Evolutionary conservation across 2,113 vertebrate species (phyloP).

Genomic region (Phainopepla nitens): DNA sequence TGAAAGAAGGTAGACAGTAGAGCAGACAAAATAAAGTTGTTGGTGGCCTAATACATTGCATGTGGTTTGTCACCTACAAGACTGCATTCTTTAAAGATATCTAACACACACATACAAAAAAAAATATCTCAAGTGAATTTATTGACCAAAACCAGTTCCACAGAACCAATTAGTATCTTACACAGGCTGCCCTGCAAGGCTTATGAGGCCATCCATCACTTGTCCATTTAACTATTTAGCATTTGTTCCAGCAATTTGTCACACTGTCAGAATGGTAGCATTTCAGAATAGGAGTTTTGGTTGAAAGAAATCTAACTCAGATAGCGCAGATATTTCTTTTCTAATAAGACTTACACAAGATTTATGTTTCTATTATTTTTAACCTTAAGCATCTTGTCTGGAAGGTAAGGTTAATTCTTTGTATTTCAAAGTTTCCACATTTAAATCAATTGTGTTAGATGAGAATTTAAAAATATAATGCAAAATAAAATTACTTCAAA

Average conservation of each 20-base stretch:
- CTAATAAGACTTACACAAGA: constrained; percentile 69
- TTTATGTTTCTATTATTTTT: constrained; percentile 70
- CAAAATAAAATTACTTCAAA: constrained; percentile 44
- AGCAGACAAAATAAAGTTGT: constrained; percentile 45
- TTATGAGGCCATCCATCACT: constrained; percentile 83
- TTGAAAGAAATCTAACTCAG: constrained; percentile 74
- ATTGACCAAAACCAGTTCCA: constrained; percentile 81
- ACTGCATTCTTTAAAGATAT: constrained; percentile 63
- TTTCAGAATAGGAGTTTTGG: constrained; percentile 72
- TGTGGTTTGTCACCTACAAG: constrained; percentile 68
- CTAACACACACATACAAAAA: constrained; percentile 27
- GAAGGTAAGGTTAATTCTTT: constrained; percentile 51
- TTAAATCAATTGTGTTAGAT: constrained; percentile 34
- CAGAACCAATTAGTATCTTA: constrained; percentile 83
- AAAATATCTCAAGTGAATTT: constrained; percentile 74
- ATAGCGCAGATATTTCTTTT: constrained; percentile 67
- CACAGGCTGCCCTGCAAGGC: constrained; percentile 74
- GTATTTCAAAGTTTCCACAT: constrained; percentile 13
- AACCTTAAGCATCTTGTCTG: constrained; percentile 66
- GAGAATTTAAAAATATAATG: constrained; percentile 29
- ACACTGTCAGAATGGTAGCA: constrained; percentile 75
- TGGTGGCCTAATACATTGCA: constrained; percentile 45
- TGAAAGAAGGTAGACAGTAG: constrained; percentile 7
- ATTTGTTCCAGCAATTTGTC: constrained; percentile 83
- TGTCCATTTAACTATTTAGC: constrained; percentile 84